Base-by-base conservation (phyloP, 1,140 invertebrate genomes). In the Drosophila virilis region DNA sequence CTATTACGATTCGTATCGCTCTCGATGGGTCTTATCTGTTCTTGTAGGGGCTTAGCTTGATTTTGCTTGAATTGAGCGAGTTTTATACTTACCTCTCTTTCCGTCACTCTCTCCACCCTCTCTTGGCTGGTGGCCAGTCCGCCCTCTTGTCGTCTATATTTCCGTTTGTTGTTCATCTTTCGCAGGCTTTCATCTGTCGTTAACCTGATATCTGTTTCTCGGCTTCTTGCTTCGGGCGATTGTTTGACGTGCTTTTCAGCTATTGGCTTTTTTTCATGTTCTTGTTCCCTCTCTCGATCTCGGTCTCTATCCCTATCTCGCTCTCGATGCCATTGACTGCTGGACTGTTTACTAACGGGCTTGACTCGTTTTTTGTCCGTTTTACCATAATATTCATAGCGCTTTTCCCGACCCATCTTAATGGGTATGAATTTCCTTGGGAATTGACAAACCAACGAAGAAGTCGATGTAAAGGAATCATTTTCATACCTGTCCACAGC, bases 361-460 rank as follows among this genome's bases (percentile, higher is more conserved):
- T 48, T 38, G 3, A 38, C 32, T 0, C 28, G 28, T 12, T 51
- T 66, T 12, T 58, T 71, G 1, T 81, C 78, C 0, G 59, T 35
- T 13, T 43, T 33, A 0, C 42, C 38, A 37, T 70, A 71, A 6
- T 61, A 75, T 0, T 54, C 38, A 0, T 48, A 33, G 0, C 28
- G 74, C 1, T 69, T 40, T 5, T 57, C 55, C 8, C 45, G 22
- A 12, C 1, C 0, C 5, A 52, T 6, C 38, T 43, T 62, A 0
- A 79, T 7, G 1, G 83, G 83, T 48, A 89, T 22, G 9, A 77
- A 79, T 33, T 83, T 88, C 6, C 66, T 64, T 0, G 51, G 58
- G 2, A 88, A 66, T n/a, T 89, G 79, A 12, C 64, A 88, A 35
- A 51, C 69, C 7, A 88, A 15, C 32, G 83, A 88, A 1, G 83